These are phyloP conservation scores for Nezara viridula DNA, from an alignment of 2,888 invertebrate species.

Conservation along the genomic window DNA sequence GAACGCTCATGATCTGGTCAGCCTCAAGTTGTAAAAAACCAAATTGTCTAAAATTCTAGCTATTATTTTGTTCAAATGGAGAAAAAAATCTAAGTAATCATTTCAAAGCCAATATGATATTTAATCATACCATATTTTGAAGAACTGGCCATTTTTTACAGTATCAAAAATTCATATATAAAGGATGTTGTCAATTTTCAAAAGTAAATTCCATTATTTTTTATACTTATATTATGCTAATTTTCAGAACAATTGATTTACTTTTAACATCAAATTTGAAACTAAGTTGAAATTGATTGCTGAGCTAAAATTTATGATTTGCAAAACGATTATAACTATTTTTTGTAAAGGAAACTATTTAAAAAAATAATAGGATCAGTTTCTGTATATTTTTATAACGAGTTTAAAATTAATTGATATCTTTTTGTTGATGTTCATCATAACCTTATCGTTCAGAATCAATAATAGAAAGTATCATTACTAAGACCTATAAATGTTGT, in stretches of 20 bases:
- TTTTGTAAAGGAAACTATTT: neutral
- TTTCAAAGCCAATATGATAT: neutral
- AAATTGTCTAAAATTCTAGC: neutral
- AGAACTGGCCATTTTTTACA: neutral
- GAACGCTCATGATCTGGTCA: neutral
- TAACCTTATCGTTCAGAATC: neutral
- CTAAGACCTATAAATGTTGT: too few relatives aligned
- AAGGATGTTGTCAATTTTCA: neutral
- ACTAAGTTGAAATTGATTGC: neutral
- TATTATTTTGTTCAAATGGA: neutral
- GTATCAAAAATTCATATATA: neutral
- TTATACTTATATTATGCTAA: neutral
- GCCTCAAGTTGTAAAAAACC: neutral
- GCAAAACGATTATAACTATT: neutral
- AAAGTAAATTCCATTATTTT: neutral
- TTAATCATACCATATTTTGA: neutral
- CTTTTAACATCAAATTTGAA: neutral
- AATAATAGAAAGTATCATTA: too few relatives aligned
- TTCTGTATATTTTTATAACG: neutral
- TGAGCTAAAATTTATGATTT: neutral
- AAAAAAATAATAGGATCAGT: neutral
- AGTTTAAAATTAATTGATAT: neutral
- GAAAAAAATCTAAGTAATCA: neutral
- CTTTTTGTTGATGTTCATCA: neutral
- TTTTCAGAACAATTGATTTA: neutral